A percentile compares a stretch with the other conserved stretches of the same genome.
Evolutionary conservation across 92 coral and sea anemone genomes (phyloP).

Genomic region (Anthopleura xanthogrammica): DNA sequence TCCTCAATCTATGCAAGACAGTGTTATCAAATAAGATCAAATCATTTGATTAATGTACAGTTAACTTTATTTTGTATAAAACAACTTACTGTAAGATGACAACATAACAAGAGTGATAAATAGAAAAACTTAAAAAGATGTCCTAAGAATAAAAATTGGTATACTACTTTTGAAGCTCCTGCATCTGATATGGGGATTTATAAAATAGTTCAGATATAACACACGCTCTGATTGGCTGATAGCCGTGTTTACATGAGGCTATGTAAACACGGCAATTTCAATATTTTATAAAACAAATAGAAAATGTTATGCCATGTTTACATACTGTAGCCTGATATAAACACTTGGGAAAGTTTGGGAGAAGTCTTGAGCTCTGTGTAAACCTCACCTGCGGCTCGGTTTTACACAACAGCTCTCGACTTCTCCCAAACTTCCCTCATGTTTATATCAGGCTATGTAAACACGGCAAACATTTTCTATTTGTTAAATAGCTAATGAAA

Average conservation of each 20-base stretch:
- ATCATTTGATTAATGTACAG: neutral
- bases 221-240: too few species aligned
- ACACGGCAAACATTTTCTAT: too few species aligned
- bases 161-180: neutral
- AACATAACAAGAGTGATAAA: neutral
- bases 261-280: too few species aligned
- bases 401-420: too few species aligned
- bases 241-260: too few species aligned
- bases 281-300: too few species aligned
- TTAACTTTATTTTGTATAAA: constrained; percentile 2
- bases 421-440: too few species aligned
- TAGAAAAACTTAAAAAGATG: neutral
- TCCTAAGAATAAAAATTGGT: neutral
- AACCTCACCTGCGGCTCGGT: too few species aligned
- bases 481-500: neutral
- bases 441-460: too few species aligned
- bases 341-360: too few species aligned
- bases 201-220: too few species aligned
- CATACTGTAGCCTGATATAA: neutral
- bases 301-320: neutral
- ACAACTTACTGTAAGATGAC: neutral
- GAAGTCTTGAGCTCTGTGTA: too few species aligned
- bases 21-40: neutral
- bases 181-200: neutral
- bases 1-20: neutral